These are phyloP conservation scores for Pitangus sulphuratus DNA, from an alignment of 2,797 vertebrate species.

Conservation along the genomic window DNA sequence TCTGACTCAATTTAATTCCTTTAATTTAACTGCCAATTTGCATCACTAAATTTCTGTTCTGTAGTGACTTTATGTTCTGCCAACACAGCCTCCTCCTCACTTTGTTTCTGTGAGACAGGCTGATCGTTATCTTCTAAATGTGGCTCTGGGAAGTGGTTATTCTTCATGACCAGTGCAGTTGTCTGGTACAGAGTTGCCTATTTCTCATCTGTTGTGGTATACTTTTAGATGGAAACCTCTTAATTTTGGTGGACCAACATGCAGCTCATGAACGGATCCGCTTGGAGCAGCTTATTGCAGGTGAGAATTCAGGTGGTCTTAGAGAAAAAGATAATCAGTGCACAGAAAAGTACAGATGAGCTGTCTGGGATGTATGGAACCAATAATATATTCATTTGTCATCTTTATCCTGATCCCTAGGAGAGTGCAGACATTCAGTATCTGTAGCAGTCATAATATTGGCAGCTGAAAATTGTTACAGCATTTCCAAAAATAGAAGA, in stretches of 20 bases:
- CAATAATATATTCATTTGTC: neutral
- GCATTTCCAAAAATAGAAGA: slow-evolving; percentile 14
- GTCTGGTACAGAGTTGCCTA: neutral
- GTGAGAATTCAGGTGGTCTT: slow-evolving; percentile 69
- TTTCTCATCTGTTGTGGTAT: neutral
- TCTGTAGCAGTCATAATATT: neutral
- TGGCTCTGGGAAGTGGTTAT: neutral
- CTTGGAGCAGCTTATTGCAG: slow-evolving; percentile 90
- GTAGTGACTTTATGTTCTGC: slow-evolving; percentile 37
- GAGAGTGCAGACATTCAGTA: neutral
- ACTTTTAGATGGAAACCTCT: slow-evolving; percentile 86
- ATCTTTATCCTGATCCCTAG: neutral
- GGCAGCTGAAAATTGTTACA: neutral
- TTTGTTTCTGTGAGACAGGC: slow-evolving; percentile 24
- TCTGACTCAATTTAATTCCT: neutral
- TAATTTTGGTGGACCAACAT: slow-evolving; percentile 96
- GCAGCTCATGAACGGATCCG: slow-evolving; percentile 95
- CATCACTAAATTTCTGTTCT: neutral
- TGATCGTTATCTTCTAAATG: slow-evolving; percentile 6
- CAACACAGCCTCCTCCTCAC: neutral
- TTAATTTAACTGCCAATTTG: slow-evolving; percentile 19
- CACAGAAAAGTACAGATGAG: neutral
- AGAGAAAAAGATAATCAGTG: neutral
- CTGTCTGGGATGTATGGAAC: neutral
- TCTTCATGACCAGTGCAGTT: neutral